These are phyloP conservation scores for Pseudorasbora parva DNA, from an alignment of 2,113 vertebrate genomes.

Conservation along the genomic window DNA sequence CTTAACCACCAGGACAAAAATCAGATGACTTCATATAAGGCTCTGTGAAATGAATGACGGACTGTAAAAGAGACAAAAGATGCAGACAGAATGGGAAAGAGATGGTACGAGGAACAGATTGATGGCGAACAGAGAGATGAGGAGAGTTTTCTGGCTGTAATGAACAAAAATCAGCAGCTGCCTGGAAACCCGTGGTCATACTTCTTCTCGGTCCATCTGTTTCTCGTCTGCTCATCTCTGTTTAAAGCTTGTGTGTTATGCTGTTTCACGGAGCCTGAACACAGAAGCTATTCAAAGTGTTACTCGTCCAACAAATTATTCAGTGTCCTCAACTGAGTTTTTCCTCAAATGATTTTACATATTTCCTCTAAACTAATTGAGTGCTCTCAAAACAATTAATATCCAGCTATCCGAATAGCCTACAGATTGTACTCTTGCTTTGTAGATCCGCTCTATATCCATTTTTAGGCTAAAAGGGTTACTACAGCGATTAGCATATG, in stretches of 20 bases:
- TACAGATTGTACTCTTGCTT: background rate
- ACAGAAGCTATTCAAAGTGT: background rate
- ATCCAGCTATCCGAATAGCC: background rate
- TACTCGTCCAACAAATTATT: background rate
- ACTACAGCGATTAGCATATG: too few relatives aligned
- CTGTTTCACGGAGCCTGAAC: background rate
- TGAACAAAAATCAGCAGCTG: constrained; percentile 30
- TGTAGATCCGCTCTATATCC: background rate
- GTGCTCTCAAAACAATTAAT: background rate
- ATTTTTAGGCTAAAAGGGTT: too few relatives aligned
- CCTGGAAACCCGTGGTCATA: constrained; percentile 11
- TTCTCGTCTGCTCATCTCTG: background rate
- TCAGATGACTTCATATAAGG: constrained; percentile 44
- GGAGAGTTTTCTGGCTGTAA: constrained; percentile 25
- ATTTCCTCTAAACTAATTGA: background rate
- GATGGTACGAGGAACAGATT: background rate
- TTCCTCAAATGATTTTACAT: background rate
- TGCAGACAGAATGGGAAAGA: background rate
- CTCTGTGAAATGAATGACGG: constrained; percentile 30
- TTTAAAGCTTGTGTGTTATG: constrained; percentile 12
- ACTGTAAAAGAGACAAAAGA: constrained; percentile 11
- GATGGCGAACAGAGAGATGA: constrained; percentile 3
- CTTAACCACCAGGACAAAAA: constrained; percentile 43
- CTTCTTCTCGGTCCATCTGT: constrained; percentile 39
- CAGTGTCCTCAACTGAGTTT: background rate